Percentiles rank a stretch among this genome's conserved stretches.
Conservation (phyloP, 2,113 vertebrate genomes). For the Carassius auratus region DNA sequence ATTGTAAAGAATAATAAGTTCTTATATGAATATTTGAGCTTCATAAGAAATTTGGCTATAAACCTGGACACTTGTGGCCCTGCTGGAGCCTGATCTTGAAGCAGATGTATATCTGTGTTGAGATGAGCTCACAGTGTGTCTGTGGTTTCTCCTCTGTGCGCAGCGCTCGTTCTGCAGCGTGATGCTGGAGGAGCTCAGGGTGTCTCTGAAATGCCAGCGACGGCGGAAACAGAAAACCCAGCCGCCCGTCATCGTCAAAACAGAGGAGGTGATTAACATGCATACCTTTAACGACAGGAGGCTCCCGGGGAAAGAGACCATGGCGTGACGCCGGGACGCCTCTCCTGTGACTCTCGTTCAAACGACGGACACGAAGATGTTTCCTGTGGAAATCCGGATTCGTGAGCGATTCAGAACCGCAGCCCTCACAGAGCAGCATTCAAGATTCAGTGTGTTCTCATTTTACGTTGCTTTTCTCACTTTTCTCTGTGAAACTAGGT, state of each 20-base stretch:
- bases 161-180: constrained; percentile 93
- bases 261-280: constrained; percentile 99
- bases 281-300: constrained; percentile 99
- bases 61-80: no score
- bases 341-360: constrained; percentile 34
- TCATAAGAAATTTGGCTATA: no score
- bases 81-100: no score
- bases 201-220: constrained; percentile 96
- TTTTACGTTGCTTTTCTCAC: not conserved
- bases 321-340: constrained; percentile 88
- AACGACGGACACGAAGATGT: constrained; percentile 75
- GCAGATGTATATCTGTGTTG: no score
- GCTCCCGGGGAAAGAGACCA: constrained; percentile 99
- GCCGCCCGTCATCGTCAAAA: constrained; percentile 95
- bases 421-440: constrained; percentile 78
- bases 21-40: no score
- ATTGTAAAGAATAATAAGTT: no score
- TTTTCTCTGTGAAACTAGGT: not conserved
- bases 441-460: not conserved
- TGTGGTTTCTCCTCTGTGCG: not conserved
- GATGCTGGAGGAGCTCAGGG: constrained; percentile 95
- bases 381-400: constrained; percentile 99
- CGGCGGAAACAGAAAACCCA: constrained; percentile 97
- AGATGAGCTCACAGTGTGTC: not conserved
- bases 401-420: constrained; percentile 82